Evolutionary conservation across 1,140 invertebrate genomes (phyloP).

Genomic region (Brachionus sp.): DNA sequence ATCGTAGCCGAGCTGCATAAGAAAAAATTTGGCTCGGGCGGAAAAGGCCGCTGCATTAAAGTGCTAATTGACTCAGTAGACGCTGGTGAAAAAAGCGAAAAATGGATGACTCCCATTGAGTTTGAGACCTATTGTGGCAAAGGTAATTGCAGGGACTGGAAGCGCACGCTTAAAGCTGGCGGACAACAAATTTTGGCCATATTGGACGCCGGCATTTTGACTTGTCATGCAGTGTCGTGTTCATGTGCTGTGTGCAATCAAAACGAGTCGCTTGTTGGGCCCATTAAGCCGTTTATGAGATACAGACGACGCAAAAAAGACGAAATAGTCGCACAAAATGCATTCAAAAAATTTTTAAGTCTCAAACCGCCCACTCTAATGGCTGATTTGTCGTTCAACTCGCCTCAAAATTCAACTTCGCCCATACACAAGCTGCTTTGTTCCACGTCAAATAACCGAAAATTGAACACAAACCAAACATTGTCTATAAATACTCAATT

Average conservation of each 20-base stretch:
- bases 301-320: slow-evolving; percentile 28
- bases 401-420: slow-evolving; percentile 2
- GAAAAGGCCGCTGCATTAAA: slow-evolving; percentile 18
- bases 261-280: slow-evolving; percentile 33
- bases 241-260: slow-evolving; percentile 26
- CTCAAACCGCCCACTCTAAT: slow-evolving; percentile 35
- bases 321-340: slow-evolving; percentile 39
- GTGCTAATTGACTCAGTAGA: not conserved
- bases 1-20: slow-evolving; percentile 24
- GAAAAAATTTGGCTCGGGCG: slow-evolving; percentile 41
- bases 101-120: slow-evolving; percentile 45
- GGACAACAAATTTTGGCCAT: slow-evolving; percentile 6
- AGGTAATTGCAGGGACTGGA: slow-evolving; percentile 43
- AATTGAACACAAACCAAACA: not conserved
- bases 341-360: slow-evolving; percentile 42
- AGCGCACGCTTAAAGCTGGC: slow-evolving; percentile 24
- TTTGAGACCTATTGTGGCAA: slow-evolving; percentile 43
- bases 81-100: not conserved
- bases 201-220: slow-evolving; percentile 2
- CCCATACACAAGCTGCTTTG: not conserved
- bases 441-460: not conserved
- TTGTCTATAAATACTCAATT: not conserved
- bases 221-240: slow-evolving; percentile 44
- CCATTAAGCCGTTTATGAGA: slow-evolving; percentile 30
- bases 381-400: not conserved